These are phyloP conservation scores for Agrochola lota DNA, from an alignment of 2,888 invertebrate species.

Conservation along the genomic window DNA sequence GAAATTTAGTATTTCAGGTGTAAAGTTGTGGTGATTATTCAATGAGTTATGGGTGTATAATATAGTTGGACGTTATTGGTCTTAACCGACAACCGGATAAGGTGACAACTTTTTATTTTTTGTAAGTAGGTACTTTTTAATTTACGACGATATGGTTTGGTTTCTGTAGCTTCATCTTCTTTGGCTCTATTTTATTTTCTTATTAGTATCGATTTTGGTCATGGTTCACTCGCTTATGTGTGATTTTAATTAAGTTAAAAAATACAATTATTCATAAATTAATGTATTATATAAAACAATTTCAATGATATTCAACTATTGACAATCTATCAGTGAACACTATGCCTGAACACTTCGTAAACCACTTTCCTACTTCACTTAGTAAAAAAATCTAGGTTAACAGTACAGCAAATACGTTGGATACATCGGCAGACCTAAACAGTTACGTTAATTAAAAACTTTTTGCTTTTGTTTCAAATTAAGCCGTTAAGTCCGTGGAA, in stretches of 20 bases:
- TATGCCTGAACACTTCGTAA: conserved; percentile 3
- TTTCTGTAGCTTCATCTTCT: not conserved
- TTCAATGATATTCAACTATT: not conserved
- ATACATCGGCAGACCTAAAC: conserved; percentile 45
- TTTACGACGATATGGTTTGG: conserved; percentile 5
- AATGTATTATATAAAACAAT: not conserved
- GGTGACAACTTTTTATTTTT: not conserved
- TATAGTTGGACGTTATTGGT: conserved; percentile 14
- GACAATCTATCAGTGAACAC: conserved; percentile 5
- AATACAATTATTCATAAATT: no score
- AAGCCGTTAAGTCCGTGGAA: conserved; percentile 45
- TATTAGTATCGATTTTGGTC: not conserved
- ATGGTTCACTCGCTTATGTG: no score
- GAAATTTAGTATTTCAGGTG: conserved; percentile 57
- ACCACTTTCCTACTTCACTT: conserved; percentile 20
- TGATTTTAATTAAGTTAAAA: not conserved
- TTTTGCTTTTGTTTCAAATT: conserved; percentile 48
- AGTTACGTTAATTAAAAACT: conserved; percentile 49
- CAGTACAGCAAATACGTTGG: conserved; percentile 33
- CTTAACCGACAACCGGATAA: not conserved
- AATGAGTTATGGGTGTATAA: conserved; percentile 19
- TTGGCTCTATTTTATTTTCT: not conserved
- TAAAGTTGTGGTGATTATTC: conserved; percentile 53
- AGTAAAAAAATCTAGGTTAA: conserved; percentile 51
- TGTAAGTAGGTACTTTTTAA: not conserved